Base-by-base conservation (phyloP, 2,888 invertebrate species). In the Apeira syringaria region DNA sequence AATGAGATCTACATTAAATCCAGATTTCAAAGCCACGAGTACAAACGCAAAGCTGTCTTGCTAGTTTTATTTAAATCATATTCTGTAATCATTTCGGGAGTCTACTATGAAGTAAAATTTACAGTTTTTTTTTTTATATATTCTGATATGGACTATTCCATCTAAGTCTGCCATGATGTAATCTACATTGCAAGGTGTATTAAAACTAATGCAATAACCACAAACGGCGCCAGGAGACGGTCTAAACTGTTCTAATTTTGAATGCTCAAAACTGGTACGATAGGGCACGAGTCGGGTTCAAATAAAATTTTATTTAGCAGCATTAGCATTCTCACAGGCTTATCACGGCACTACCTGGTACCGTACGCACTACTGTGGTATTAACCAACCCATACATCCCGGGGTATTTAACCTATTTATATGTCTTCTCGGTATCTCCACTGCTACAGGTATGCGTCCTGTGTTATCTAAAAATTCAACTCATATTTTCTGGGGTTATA, bases 231-330 rank as follows among this genome's bases (percentile, higher is more conserved):
- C 28, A 37, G 37, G 37, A 44, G 37, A 38, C 28, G 32, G 27
- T 38, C 28, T n/a, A 29, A 38, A 18, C 20, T 29, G 18, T 22
- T 6, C 33, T 40, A 41, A 41, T 33, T 36, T 15, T 31, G 31
- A 28, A 28, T 22, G 27, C 29, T 29, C 18, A 22, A 35, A 24
- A 42, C 36, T 25, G 35, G 42, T n/a, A 53, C 58, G 77, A 80
- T 77, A 78, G 56, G 59, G 59, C 53, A 60, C 59, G 53, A 65
- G 61, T 56, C 42, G 59, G 40, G 57, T 62, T 60, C 3, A 72
- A 80, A 79, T 82, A 80, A 80, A 74, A 79, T 76, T 79, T 80
- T 79, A 80, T 80, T 76, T 72, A 75, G 65, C 59, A 55, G 64
- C 78, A 81, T 82, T 81, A 77, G 74, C 76, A 80, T 77, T 79